Conservation (phyloP, 2,888 invertebrate species). For the Acrobasis repandana region DNA sequence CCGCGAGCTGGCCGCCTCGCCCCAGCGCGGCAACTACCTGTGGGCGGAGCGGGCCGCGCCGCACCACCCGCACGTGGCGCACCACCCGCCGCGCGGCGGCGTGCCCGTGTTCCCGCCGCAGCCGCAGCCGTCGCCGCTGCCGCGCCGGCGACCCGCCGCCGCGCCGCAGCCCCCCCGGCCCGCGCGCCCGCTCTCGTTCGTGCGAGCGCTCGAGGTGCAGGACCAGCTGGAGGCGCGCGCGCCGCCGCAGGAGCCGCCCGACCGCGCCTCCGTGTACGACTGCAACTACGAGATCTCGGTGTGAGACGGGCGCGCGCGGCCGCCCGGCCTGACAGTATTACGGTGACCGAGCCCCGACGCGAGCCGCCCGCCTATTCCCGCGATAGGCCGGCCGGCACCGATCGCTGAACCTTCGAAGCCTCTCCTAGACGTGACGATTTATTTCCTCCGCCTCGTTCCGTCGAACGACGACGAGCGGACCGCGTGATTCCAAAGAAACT, state of each 20-base stretch:
- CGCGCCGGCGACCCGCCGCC: slow-evolving; percentile 75
- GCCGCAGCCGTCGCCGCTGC: slow-evolving; percentile 85
- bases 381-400: slow-evolving; percentile 9
- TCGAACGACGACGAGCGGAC: slow-evolving; percentile 23
- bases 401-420: neutral
- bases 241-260: slow-evolving; percentile 83
- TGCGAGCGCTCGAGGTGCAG: slow-evolving; percentile 94
- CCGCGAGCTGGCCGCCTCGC: slow-evolving; percentile 93
- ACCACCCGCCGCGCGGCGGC: slow-evolving; percentile 52
- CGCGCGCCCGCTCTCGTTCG: slow-evolving; percentile 93
- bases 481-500: slow-evolving; percentile 33
- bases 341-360: slow-evolving; percentile 12
- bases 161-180: slow-evolving; percentile 59
- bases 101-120: slow-evolving; percentile 88
- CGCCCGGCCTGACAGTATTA: slow-evolving; percentile 17
- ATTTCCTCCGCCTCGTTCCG: slow-evolving; percentile 18
- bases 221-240: slow-evolving; percentile 92
- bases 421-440: slow-evolving; percentile 7
- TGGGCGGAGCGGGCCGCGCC: slow-evolving; percentile 83
- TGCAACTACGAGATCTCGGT: slow-evolving; percentile 98
- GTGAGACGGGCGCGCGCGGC: slow-evolving; percentile 75
- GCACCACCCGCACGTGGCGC: slow-evolving; percentile 44
- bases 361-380: slow-evolving; percentile 11
- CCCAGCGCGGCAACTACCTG: slow-evolving; percentile 85
- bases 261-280: slow-evolving; percentile 95